Evolutionary conservation across 2,797 vertebrate genomes (phyloP).

Genomic region (Macroramphosus scolopax): DNA sequence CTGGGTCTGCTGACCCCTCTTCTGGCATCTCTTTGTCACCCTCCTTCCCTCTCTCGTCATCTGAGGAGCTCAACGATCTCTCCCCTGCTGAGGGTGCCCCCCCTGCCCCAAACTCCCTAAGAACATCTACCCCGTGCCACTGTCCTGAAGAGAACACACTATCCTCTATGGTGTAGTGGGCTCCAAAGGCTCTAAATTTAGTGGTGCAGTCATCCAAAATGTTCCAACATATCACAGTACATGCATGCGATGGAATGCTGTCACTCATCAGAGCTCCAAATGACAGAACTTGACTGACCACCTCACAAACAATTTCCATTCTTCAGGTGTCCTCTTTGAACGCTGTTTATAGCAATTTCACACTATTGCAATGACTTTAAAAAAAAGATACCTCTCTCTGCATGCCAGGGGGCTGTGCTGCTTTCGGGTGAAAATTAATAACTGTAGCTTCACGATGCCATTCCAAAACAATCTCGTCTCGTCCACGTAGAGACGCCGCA

Average conservation of each 20-base stretch:
- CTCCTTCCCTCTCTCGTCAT: conserved; percentile 97
- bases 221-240: conserved; percentile 73
- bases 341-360: conserved; percentile 72
- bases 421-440: conserved; percentile 71
- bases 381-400: conserved; percentile 76
- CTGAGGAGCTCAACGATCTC: conserved; percentile 96
- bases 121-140: conserved; percentile 78
- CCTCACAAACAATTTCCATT: conserved; percentile 55
- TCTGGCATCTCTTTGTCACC: conserved; percentile 97
- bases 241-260: conserved; percentile 78
- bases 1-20: conserved; percentile 92
- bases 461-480: conserved; percentile 66
- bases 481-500: conserved; percentile 51
- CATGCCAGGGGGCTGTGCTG: conserved; percentile 79
- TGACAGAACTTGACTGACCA: conserved; percentile 43
- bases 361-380: conserved; percentile 72
- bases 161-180: conserved; percentile 76
- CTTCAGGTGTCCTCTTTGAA: conserved; percentile 66
- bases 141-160: conserved; percentile 78
- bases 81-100: conserved; percentile 84
- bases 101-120: conserved; percentile 83
- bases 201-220: conserved; percentile 58
- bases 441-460: conserved; percentile 74
- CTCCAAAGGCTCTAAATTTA: conserved; percentile 31
- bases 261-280: conserved; percentile 59